Evolutionary conservation across 2,113 vertebrate species (phyloP).

Genomic region (Corvus hawaiiensis): DNA sequence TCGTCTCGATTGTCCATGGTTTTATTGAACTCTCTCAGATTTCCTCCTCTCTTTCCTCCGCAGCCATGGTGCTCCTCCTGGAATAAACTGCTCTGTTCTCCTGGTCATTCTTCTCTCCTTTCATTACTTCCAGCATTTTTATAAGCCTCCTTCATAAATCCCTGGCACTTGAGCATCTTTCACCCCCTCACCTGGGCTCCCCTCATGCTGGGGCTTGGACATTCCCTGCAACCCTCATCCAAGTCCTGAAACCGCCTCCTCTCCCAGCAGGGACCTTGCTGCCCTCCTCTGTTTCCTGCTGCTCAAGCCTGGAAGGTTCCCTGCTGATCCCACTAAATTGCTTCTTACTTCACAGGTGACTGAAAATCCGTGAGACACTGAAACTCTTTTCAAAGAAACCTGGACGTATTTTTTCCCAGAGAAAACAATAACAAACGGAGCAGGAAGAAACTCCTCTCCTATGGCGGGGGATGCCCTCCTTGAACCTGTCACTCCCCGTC

Average conservation of each 20-base stretch:
- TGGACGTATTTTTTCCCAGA: rapidly evolving
- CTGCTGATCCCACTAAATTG: neutral
- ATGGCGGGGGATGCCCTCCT: rapidly evolving
- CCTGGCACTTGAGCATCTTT: neutral
- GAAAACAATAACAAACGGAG: neutral
- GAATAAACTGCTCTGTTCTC: slow-evolving; percentile 21
- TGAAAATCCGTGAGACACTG: neutral
- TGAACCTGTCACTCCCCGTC: neutral
- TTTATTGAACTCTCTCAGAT: slow-evolving; percentile 46
- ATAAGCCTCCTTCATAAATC: neutral
- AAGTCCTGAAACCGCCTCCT: neutral
- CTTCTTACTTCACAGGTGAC: neutral
- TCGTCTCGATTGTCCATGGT: neutral
- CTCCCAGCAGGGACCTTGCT: neutral
- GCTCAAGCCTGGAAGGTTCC: neutral
- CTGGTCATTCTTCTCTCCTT: slow-evolving; percentile 23
- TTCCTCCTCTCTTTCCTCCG: slow-evolving; percentile 10
- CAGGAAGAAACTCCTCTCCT: neutral
- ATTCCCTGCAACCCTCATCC: neutral
- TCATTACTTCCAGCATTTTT: slow-evolving; percentile 39
- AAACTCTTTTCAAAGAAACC: neutral
- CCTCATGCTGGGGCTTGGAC: rapidly evolving
- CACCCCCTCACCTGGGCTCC: neutral
- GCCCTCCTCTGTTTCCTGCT: slow-evolving; percentile 30
- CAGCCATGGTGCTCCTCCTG: neutral